phyloP scores from a whole-genome alignment of 35 echinoderm and acorn worm genomes.

The Strongylocentrotus purpuratus region DNA sequence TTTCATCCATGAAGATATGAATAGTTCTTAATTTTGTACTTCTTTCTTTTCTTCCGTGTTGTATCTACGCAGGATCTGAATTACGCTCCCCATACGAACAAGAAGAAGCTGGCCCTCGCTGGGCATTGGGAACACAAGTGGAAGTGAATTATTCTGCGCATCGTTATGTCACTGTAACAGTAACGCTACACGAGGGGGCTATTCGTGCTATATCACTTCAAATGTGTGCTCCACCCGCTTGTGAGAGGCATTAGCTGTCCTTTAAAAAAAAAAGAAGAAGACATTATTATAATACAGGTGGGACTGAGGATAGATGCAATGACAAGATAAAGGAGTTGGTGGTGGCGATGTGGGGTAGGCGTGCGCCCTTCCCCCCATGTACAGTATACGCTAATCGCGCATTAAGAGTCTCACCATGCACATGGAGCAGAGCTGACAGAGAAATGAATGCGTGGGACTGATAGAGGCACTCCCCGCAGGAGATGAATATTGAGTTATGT shows the following conservation, averaged over 20 bases:
- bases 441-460: neutral
- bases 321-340: neutral
- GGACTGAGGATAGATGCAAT: neutral
- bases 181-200: neutral
- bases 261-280: neutral
- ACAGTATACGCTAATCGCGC: neutral
- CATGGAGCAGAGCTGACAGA: neutral
- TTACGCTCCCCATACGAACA: slow-evolving; percentile 31
- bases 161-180: neutral
- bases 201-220: neutral
- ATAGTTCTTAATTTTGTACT: neutral
- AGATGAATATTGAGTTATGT: neutral
- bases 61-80: neutral
- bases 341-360: neutral
- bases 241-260: neutral
- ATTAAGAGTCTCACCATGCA: too few relatives aligned
- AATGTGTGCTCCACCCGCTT: neutral
- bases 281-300: neutral
- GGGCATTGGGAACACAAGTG: slow-evolving; percentile 49
- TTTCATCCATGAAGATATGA: too few relatives aligned
- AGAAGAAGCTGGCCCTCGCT: slow-evolving; percentile 27
- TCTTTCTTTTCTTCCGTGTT: neutral
- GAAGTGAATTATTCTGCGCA: slow-evolving; percentile 13
- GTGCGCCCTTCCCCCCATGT: neutral
- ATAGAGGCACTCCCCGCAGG: neutral